These are phyloP conservation scores for Papio anubis DNA, from an alignment of 2,113 vertebrate species.

Conservation along the genomic window DNA sequence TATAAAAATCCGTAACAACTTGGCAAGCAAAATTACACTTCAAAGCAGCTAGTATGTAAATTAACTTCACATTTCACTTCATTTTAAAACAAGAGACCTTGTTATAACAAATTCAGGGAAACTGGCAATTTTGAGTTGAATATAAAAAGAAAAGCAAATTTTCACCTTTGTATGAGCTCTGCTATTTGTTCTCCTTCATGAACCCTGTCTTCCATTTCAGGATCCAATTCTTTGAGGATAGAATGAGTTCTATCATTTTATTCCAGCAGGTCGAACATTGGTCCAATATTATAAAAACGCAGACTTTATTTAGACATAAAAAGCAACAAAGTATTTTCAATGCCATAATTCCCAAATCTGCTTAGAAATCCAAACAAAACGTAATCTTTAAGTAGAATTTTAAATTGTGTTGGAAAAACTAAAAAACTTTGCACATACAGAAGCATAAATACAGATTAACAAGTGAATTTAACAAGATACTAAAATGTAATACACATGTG, in stretches of 20 bases:
- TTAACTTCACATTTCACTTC: constrained; percentile 44
- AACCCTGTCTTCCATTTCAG: neutral
- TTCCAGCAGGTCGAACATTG: neutral
- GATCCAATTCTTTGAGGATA: neutral
- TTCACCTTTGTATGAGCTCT: neutral
- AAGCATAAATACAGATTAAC: constrained; percentile 22
- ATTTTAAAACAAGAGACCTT: constrained; percentile 34
- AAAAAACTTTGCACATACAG: neutral
- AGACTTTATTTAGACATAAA: constrained; percentile 35
- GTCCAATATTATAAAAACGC: neutral
- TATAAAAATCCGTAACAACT: neutral
- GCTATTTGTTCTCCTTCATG: neutral
- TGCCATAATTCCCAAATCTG: neutral
- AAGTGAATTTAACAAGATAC: constrained; percentile 9
- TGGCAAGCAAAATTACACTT: constrained; percentile 10
- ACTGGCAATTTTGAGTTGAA: neutral
- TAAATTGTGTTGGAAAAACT: neutral
- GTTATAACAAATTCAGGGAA: neutral
- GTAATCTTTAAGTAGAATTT: constrained; percentile 35
- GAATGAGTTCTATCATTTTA: neutral
- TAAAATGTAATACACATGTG: neutral
- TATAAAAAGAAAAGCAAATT: constrained; percentile 31
- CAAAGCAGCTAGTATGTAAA: constrained; percentile 25
- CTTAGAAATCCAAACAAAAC: constrained; percentile 50
- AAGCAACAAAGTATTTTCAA: constrained; percentile 11